These are phyloP conservation scores for Hydractinia symbiolongicarpus DNA, from an alignment of 30 jellyfish, hydroid and myxozoan genomes.

Conservation along the genomic window DNA sequence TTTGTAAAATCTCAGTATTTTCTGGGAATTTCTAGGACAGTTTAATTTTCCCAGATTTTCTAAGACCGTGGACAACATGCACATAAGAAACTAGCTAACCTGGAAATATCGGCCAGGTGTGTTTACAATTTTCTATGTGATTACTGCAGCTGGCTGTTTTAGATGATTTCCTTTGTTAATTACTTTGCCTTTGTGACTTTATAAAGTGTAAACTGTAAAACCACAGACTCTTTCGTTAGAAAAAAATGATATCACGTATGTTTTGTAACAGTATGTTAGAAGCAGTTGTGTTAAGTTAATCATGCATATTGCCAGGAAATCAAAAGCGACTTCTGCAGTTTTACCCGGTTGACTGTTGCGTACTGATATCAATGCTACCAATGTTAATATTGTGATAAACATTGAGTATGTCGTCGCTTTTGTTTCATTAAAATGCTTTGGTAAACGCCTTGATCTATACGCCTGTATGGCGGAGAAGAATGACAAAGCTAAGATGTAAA, in stretches of 20 bases:
- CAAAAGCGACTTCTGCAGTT: neutral
- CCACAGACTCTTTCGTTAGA: no score
- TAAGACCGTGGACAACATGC: no score
- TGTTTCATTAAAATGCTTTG: conserved; percentile 3
- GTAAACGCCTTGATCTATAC: neutral
- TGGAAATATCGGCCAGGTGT: no score
- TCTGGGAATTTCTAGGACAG: no score
- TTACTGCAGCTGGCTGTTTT: no score
- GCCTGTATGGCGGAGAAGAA: neutral
- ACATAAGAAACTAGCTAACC: no score
- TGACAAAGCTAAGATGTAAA: neutral
- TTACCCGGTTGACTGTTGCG: neutral
- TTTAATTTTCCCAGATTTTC: no score
- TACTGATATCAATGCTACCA: neutral
- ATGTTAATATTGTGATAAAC: neutral
- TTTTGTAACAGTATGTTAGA: neutral
- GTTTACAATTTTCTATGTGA: no score
- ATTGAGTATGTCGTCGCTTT: neutral
- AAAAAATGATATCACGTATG: neutral
- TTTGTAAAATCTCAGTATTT: no score
- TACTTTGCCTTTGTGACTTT: no score
- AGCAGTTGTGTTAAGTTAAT: neutral
- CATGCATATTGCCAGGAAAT: neutral
- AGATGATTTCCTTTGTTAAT: no score
- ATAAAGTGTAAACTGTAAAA: no score